Percentiles rank a stretch among this genome's conserved stretches.
Evolutionary conservation across 2,888 invertebrate species (phyloP).

Genomic region (Opisthograptis luteolata): DNA sequence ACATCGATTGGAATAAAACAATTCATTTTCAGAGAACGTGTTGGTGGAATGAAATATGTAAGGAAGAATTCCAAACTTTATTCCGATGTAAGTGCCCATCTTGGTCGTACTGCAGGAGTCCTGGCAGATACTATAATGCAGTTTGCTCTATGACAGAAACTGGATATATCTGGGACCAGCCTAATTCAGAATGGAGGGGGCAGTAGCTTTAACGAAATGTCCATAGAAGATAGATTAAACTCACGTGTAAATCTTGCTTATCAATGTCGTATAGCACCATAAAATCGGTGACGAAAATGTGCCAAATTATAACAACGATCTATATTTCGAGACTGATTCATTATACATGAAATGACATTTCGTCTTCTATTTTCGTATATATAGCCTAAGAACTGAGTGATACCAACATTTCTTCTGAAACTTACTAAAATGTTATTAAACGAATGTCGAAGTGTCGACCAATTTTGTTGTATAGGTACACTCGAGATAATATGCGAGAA

Average conservation of each 20-base stretch:
- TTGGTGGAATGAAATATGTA: constrained; percentile 97
- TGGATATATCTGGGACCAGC: constrained; percentile 96
- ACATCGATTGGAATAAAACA: constrained; percentile 5
- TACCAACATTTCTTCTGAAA: constrained; percentile 39
- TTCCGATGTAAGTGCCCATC: constrained; percentile 95
- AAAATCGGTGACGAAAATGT: constrained; percentile 41
- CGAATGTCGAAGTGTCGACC: constrained; percentile 45
- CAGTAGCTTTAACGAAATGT: constrained; percentile 47
- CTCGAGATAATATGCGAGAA: constrained; percentile 40
- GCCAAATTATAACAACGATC: constrained; percentile 69
- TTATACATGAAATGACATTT: constrained; percentile 72
- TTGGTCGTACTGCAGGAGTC: constrained; percentile 94
- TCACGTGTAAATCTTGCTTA: constrained; percentile 34
- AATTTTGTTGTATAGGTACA: constrained; percentile 52
- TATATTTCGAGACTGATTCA: constrained; percentile 76
- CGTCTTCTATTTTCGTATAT: constrained; percentile 75
- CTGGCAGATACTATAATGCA: constrained; percentile 95
- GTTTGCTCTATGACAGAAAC: constrained; percentile 95
- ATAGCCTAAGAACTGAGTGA: constrained; percentile 29
- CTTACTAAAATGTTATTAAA: constrained; percentile 33
- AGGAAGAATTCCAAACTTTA: constrained; percentile 94
- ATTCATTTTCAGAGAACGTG: constrained; percentile 89
- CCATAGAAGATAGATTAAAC: constrained; percentile 10
- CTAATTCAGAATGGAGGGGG: constrained; percentile 79
- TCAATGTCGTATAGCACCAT: constrained; percentile 37